Evolutionary conservation across 2,888 invertebrate species (phyloP).

Genomic region (Scrobipalpa costella): DNA sequence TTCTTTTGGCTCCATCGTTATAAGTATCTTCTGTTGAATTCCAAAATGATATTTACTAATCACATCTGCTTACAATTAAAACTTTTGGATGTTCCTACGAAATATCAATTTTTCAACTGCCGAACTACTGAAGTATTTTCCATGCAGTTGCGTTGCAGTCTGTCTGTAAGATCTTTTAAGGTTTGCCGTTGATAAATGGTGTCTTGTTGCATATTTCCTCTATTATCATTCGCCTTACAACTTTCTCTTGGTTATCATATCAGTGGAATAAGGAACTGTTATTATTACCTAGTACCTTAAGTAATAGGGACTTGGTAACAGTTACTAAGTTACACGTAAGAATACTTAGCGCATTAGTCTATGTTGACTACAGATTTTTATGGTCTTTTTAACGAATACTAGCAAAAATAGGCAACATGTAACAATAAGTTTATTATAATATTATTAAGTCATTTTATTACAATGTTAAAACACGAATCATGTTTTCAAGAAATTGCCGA

Average conservation of each 20-base stretch:
- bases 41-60: no score
- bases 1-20: no score
- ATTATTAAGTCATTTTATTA: constrained; percentile 27
- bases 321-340: not conserved
- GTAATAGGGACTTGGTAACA: not conserved
- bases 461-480: constrained; percentile 27
- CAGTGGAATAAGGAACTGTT: constrained; percentile 2
- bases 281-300: not conserved
- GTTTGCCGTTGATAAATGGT: constrained; percentile 16
- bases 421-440: not conserved
- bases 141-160: not conserved
- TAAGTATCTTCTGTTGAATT: no score
- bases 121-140: not conserved
- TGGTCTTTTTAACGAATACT: no score
- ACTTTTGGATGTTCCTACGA: no score
- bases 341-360: not conserved
- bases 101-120: no score
- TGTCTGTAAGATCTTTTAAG: not conserved
- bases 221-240: constrained; percentile 16
- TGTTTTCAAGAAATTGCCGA: constrained; percentile 22
- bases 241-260: constrained; percentile 19
- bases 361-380: no score
- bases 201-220: constrained; percentile 22
- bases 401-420: not conserved
- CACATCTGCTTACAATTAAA: no score